Base-by-base conservation (phyloP, 35 echinoderm and acorn worm species). In the Heliocidaris tuberculata region DNA sequence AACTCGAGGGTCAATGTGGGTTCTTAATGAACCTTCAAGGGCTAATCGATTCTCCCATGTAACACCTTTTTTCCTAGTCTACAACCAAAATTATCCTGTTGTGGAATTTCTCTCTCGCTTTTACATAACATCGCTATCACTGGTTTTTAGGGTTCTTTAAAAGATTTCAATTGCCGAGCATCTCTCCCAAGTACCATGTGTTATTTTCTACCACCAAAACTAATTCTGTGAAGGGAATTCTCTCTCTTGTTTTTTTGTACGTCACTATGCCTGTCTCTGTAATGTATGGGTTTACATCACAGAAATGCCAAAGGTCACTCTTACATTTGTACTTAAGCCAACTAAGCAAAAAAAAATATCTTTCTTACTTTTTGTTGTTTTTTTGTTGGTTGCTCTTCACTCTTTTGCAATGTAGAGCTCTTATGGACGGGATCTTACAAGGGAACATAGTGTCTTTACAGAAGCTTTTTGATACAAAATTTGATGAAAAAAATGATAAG, bases 321-420 rank as follows among this genome's bases (percentile, higher is more conserved):
- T 47, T 24, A 32, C 10, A 48, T 13, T 89, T 89, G 87, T 89
- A 89, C 87, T 89, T 89, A 89, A 89, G 24, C 87, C 87, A 89
- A 89, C 47, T 47, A 47, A 89, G 17, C n/a, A 27, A 17, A 30
- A 31, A 9, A 30, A 5, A 9, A 48, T 88, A 17, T 7, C 17
- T 7, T 35, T 88, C 31, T 88, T 9, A 89, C 12, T 47, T 47
- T 17, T 47, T 5, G 47, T 89, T 85, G 0, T 85, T 59, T n/a
- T 19, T 0, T 78, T n/a, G 65, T 93, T n/a, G 65, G 21, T 78
- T n/a, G 65, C 65, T 78, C 65, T 27, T 56, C 52, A 15, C 11
- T 15, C 52, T 0, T 56, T n/a, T 78, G 24, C 27, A 78, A 78
- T 7, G 7, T 21, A 19, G 65, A 78, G 65, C 21, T 78, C 27